These are phyloP conservation scores for Arctocebus calabarensis DNA, from an alignment of 2,797 vertebrate species.

Conservation along the genomic window DNA sequence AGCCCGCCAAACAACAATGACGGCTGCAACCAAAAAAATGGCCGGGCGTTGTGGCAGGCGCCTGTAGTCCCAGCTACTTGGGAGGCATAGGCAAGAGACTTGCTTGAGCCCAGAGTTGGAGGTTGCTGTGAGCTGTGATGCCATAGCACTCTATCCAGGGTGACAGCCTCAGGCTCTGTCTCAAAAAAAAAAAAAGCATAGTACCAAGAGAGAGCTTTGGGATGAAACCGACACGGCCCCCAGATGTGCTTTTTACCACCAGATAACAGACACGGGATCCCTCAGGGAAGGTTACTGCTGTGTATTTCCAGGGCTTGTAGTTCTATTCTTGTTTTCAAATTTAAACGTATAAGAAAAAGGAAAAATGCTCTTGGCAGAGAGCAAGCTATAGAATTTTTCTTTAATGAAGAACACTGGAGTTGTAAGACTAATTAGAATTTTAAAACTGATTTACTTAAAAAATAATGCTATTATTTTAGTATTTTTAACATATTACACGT, in stretches of 20 bases:
- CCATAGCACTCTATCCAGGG: too few species aligned
- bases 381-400: background rate
- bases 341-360: background rate
- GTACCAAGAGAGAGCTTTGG: background rate
- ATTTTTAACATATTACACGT: background rate
- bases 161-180: too few species aligned
- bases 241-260: background rate
- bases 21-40: too few species aligned
- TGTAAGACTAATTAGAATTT: background rate
- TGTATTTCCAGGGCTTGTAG: background rate
- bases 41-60: too few species aligned
- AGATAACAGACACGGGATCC: background rate
- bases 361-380: background rate
- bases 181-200: background rate
- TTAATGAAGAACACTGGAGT: background rate
- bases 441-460: slow-evolving; percentile 22
- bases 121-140: too few species aligned
- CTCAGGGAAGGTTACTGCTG: background rate
- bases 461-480: background rate
- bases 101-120: too few species aligned
- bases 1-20: too few species aligned
- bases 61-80: too few species aligned
- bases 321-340: slow-evolving; percentile 27
- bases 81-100: too few species aligned
- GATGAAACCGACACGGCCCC: background rate